Conservation (phyloP, 2,888 invertebrate genomes). For the Lamproptera curius region DNA sequence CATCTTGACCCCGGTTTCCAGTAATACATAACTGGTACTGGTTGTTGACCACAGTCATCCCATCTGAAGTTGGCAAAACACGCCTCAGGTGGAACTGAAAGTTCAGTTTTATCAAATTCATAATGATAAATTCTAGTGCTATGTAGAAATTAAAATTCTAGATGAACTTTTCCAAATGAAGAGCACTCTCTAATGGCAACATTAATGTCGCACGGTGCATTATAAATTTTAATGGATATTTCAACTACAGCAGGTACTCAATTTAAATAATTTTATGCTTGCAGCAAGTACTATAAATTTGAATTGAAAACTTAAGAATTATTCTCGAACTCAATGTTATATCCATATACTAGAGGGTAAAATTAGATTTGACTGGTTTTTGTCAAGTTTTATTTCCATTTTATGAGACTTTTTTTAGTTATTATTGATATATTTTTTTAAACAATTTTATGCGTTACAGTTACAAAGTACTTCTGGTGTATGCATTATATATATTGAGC, state of each 20-base stretch:
- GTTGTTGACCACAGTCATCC: constrained; percentile 55
- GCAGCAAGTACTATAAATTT: no score
- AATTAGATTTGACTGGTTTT: no score
- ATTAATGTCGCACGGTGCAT: neutral
- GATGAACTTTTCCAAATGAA: neutral
- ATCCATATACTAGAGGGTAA: no score
- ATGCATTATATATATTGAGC: no score
- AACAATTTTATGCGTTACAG: no score
- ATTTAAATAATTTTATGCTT: neutral
- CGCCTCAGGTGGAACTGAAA: constrained; percentile 48
- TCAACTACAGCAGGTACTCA: neutral
- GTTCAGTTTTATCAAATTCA: neutral
- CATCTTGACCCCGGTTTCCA: constrained; percentile 64
- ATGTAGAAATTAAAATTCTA: neutral
- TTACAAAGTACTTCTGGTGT: no score
- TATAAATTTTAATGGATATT: neutral
- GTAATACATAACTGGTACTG: constrained; percentile 57
- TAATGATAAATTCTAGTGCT: neutral
- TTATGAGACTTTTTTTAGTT: no score
- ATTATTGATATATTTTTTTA: no score
- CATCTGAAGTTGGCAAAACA: constrained; percentile 53
- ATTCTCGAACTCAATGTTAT: no score
- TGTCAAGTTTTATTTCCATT: no score
- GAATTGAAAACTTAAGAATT: no score
- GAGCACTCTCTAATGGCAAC: neutral